phyloP scores from a whole-genome alignment of 2,888 invertebrate species.

The Saturnia pavonia region DNA sequence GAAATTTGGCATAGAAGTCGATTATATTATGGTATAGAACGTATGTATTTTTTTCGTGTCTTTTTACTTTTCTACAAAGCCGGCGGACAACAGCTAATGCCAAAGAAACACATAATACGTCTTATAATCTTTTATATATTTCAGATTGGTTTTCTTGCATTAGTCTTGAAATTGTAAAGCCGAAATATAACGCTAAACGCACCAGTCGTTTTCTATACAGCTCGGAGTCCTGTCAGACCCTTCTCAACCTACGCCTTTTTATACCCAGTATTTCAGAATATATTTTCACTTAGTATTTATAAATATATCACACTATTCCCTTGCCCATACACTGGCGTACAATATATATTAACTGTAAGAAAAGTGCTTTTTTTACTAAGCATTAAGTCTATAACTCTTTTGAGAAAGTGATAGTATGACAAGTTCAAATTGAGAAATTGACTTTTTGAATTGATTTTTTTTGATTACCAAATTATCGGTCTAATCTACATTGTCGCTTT shows the following conservation, averaged over 20 bases:
- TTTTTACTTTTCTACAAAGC: too few species aligned
- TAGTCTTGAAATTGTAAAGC: not conserved
- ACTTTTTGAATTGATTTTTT: too few species aligned
- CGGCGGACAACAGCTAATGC: too few species aligned
- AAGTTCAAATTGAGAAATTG: too few species aligned
- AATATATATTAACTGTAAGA: not conserved
- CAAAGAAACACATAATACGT: not conserved
- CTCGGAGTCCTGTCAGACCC: slow-evolving; percentile 8
- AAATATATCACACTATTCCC: not conserved
- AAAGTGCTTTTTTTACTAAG: not conserved
- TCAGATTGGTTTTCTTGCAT: not conserved
- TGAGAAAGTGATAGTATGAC: too few species aligned
- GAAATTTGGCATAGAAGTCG: too few species aligned
- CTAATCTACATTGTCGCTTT: too few species aligned
- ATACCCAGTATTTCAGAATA: slow-evolving; percentile 3
- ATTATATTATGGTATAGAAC: too few species aligned
- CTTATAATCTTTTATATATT: not conserved
- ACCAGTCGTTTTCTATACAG: not conserved
- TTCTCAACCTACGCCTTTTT: not conserved
- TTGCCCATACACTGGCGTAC: not conserved
- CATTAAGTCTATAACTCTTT: not conserved
- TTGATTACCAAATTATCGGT: too few species aligned
- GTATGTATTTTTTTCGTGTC: too few species aligned
- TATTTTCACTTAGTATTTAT: slow-evolving; percentile 7
- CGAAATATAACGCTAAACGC: slow-evolving; percentile 5